phyloP scores from a whole-genome alignment of 1,140 invertebrate genomes.

The Penaeus indicus region DNA sequence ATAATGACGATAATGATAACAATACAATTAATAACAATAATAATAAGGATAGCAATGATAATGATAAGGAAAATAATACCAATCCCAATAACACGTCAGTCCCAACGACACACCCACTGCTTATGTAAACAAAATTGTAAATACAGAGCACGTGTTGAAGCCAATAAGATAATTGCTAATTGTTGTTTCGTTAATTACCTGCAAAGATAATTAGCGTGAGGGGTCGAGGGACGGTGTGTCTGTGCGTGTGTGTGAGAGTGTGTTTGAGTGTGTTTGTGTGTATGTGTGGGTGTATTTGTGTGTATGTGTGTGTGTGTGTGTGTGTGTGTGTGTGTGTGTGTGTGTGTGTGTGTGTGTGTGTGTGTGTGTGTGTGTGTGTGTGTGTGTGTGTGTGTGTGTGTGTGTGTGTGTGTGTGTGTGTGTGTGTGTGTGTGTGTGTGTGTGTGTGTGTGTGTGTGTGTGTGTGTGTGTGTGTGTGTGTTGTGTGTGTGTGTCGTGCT shows the following conservation, averaged over 20 bases:
- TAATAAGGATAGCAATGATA: background rate
- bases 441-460: background rate
- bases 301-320: constrained; percentile 23
- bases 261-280: too few relatives aligned
- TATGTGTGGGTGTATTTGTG: background rate
- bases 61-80: background rate
- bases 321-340: constrained; percentile 19
- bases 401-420: constrained; percentile 26
- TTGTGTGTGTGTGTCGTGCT: constrained; percentile 22
- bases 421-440: background rate
- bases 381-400: constrained; percentile 18
- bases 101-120: background rate
- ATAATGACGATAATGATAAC: background rate
- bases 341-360: constrained; percentile 22
- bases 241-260: too few relatives aligned
- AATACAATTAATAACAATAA: background rate
- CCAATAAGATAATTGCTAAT: too few relatives aligned
- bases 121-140: background rate
- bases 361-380: constrained; percentile 23
- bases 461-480: constrained; percentile 26
- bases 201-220: too few relatives aligned
- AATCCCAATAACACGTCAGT: background rate
- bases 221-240: too few relatives aligned
- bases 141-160: too few relatives aligned
- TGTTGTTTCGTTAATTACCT: too few relatives aligned